phyloP scores from a whole-genome alignment of 2,888 invertebrate genomes.

The Drosophila kuntzei region DNA sequence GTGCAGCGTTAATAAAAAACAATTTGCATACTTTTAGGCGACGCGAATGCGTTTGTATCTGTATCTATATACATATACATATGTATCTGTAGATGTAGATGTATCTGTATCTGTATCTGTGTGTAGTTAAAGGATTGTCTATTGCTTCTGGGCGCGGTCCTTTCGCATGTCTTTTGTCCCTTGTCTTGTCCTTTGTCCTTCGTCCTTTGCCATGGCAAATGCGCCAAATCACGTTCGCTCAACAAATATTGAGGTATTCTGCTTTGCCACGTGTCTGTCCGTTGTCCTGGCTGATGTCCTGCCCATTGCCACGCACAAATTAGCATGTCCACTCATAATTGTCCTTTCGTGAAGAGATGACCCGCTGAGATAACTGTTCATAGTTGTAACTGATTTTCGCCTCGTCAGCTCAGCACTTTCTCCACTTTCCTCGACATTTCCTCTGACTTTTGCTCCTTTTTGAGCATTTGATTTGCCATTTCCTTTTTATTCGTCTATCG shows the following conservation, averaged over 20 bases:
- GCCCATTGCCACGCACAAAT: slow-evolving; percentile 74
- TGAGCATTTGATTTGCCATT: slow-evolving; percentile 73
- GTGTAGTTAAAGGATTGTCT: slow-evolving; percentile 40
- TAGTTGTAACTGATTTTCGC: slow-evolving; percentile 82
- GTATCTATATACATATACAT: too few species aligned
- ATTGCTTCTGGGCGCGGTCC: slow-evolving; percentile 40
- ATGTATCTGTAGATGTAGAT: neutral
- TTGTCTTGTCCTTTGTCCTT: neutral
- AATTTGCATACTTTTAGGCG: slow-evolving; percentile 71
- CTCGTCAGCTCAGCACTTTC: slow-evolving; percentile 23
- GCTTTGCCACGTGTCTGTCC: slow-evolving; percentile 71
- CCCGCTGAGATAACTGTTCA: slow-evolving; percentile 81
- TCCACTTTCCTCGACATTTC: slow-evolving; percentile 11
- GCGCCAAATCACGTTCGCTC: slow-evolving; percentile 80
- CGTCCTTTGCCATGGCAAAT: slow-evolving; percentile 49
- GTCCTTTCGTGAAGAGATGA: slow-evolving; percentile 82
- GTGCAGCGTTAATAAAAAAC: slow-evolving; percentile 62
- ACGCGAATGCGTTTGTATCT: slow-evolving; percentile 30
- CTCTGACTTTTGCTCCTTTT: slow-evolving; percentile 15
- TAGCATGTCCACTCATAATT: slow-evolving; percentile 84
- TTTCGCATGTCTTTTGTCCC: slow-evolving; percentile 19
- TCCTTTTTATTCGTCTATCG: slow-evolving; percentile 73
- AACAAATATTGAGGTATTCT: slow-evolving; percentile 83
- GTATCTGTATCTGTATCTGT: neutral
- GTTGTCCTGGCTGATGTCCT: slow-evolving; percentile 10